phyloP scores from a whole-genome alignment of 2,797 vertebrate genomes.

The Geotria australis region DNA sequence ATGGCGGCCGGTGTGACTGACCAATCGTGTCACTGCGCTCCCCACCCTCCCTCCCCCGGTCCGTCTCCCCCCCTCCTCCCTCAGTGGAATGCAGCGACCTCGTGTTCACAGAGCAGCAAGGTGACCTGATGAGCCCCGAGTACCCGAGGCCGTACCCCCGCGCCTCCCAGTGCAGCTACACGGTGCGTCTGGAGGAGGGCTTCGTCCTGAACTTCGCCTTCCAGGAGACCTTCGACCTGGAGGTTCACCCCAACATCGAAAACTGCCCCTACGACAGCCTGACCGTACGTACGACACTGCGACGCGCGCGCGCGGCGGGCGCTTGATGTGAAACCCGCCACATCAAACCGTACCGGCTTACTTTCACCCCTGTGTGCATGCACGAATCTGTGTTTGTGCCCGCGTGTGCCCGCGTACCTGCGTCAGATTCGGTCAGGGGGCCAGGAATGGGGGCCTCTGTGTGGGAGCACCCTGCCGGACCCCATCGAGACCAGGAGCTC shows the following conservation, averaged over 20 bases:
- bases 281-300: constrained; percentile 15
- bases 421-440: constrained; percentile 20
- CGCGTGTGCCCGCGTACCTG: not conserved
- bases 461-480: constrained; percentile 15
- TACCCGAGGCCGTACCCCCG: constrained; percentile 23
- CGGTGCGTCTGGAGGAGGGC: constrained; percentile 20
- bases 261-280: constrained; percentile 30
- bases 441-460: constrained; percentile 23
- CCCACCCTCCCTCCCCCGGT: too few relatives aligned
- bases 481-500: constrained; percentile 24
- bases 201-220: constrained; percentile 28
- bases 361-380: not conserved
- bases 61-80: constrained; percentile 1
- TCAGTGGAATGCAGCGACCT: constrained; percentile 21
- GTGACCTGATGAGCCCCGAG: constrained; percentile 23
- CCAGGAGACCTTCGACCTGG: constrained; percentile 27
- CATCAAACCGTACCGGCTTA: too few relatives aligned
- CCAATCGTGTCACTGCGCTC: too few relatives aligned
- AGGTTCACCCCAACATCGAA: constrained; percentile 48
- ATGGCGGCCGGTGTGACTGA: too few relatives aligned
- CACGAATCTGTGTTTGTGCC: not conserved
- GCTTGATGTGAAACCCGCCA: too few relatives aligned
- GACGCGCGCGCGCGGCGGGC: too few relatives aligned
- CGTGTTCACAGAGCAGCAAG: constrained; percentile 14
- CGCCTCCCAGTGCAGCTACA: constrained; percentile 25